These are phyloP conservation scores for Dascillus cervinus DNA, from an alignment of 2,888 invertebrate genomes.

Conservation along the genomic window DNA sequence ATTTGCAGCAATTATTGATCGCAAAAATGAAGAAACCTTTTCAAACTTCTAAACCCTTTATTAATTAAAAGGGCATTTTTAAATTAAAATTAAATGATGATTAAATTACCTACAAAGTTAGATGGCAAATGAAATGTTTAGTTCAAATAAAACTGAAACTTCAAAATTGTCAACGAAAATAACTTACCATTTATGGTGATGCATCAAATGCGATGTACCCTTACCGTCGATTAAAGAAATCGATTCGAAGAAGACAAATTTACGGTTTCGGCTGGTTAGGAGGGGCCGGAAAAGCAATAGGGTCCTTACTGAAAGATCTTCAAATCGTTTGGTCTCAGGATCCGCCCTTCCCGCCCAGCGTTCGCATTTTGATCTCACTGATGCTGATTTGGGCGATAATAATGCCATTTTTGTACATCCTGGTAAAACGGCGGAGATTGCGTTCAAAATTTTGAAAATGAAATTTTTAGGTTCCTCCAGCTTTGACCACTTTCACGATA, in stretches of 20 bases:
- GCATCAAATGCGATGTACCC: no score
- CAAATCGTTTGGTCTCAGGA: conserved; percentile 7
- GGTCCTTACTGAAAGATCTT: conserved; percentile 5
- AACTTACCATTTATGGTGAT: no score
- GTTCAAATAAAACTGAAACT: no score
- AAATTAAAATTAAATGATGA: no score
- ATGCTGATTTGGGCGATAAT: conserved; percentile 3
- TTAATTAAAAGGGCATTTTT: no score
- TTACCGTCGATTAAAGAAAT: conserved; percentile 7
- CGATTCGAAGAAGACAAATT: conserved; percentile 4
- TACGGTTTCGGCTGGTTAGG: conserved; percentile 4
- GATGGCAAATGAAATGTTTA: no score
- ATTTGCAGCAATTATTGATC: no score
- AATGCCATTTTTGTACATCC: conserved; percentile 7
- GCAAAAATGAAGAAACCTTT: no score
- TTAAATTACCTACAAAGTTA: no score
- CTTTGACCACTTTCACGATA: conserved; percentile 1
- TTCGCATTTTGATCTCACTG: conserved; percentile 6
- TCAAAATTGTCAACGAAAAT: no score
- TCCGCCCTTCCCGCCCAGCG: conserved; percentile 8
- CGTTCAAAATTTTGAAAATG: background rate
- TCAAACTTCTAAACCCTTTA: no score
- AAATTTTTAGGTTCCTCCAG: conserved; percentile 7
- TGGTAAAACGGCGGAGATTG: conserved; percentile 2
- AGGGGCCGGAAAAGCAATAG: background rate